These are phyloP conservation scores for Araneus ventricosus DNA, from an alignment of 1,140 invertebrate genomes.

Conservation along the genomic window DNA sequence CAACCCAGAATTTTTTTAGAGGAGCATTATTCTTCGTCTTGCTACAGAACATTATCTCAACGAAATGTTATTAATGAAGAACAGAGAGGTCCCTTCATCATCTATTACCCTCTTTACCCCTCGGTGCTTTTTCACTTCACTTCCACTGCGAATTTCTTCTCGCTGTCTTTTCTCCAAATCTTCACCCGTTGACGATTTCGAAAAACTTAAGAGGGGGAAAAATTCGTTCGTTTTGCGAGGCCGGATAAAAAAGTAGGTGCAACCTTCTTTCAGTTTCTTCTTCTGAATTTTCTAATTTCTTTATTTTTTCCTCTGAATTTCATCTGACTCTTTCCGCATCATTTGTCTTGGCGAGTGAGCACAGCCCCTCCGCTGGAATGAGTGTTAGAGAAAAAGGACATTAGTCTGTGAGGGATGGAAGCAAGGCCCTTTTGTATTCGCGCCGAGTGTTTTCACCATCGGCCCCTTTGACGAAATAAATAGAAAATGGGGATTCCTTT, in stretches of 20 bases:
- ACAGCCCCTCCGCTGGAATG: neutral
- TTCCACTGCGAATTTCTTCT: neutral
- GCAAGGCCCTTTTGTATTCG: neutral
- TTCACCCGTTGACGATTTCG: slow-evolving; percentile 1
- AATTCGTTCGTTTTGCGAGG: neutral
- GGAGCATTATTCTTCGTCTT: neutral
- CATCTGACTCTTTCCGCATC: slow-evolving; percentile 19
- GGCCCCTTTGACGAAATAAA: neutral
- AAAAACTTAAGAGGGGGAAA: neutral
- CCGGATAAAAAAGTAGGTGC: neutral
- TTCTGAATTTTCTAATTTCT: neutral
- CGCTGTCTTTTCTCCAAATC: neutral
- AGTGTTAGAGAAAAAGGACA: neutral
- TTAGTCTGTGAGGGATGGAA: neutral
- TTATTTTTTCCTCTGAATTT: neutral
- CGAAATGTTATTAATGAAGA: slow-evolving; percentile 4
- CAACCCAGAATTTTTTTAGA: neutral
- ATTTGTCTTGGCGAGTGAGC: slow-evolving; percentile 27
- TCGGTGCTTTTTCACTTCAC: too few relatives aligned
- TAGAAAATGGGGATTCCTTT: neutral
- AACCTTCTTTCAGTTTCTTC: neutral
- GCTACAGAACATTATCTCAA: neutral
- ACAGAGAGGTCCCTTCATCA: neutral
- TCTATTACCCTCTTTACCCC: neutral
- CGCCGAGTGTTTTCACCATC: neutral